Conservation (phyloP, 2,113 vertebrate genomes). For the Shinisaurus crocodilurus region DNA sequence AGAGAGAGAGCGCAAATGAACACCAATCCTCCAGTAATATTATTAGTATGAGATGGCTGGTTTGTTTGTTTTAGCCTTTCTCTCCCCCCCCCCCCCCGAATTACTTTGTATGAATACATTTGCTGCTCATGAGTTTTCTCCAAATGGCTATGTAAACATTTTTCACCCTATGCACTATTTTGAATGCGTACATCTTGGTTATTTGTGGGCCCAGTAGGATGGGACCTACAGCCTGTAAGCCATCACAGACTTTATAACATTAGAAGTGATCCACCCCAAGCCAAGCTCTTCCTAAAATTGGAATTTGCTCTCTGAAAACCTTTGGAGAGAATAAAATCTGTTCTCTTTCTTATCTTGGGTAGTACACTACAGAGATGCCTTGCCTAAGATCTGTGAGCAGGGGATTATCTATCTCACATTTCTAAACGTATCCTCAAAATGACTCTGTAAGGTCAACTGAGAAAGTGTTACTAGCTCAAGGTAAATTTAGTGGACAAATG, state of each 20-base stretch:
- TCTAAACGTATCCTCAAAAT: neutral
- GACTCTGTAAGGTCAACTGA: neutral
- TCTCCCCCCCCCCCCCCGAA: neutral
- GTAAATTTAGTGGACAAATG: neutral
- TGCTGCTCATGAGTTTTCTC: conserved; percentile 31
- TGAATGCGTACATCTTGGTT: conserved; percentile 33
- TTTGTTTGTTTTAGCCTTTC: neutral
- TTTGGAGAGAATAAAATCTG: neutral
- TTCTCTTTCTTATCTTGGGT: neutral
- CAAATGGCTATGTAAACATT: conserved; percentile 24
- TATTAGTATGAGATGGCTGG: neutral
- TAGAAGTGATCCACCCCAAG: neutral
- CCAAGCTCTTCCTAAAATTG: neutral
- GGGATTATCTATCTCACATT: neutral
- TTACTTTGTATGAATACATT: conserved; percentile 16
- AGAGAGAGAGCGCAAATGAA: neutral
- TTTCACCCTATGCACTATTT: conserved; percentile 45
- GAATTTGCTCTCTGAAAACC: neutral
- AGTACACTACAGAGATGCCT: neutral
- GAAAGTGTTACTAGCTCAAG: neutral
- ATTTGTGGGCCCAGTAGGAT: neutral
- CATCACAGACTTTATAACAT: neutral
- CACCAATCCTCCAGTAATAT: neutral
- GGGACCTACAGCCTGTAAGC: neutral
- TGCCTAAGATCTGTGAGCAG: neutral